Percentiles rank a stretch among this genome's conserved stretches.
Evolutionary conservation across 2,113 vertebrate genomes (phyloP).

Genomic region (Boulengeromyrus knoepffleri): DNA sequence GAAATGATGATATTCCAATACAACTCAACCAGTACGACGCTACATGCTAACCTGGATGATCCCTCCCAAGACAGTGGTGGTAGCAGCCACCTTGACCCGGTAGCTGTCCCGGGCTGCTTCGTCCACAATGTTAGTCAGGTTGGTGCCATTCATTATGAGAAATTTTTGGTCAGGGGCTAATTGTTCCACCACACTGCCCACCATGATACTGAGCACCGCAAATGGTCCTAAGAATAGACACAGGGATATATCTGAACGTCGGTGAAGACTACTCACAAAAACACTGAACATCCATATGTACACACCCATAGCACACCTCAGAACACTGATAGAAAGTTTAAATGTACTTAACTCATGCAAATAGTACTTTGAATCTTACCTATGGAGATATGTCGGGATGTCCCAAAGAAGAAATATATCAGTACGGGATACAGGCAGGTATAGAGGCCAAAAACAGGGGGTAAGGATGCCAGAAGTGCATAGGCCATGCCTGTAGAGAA

Average conservation of each 20-base stretch:
- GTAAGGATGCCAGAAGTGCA: conserved; percentile 83
- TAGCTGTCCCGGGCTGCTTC: conserved; percentile 46
- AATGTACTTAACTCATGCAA: not conserved
- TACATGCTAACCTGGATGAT: conserved; percentile 76
- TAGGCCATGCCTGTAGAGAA: conserved; percentile 79
- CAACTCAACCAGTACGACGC: not conserved
- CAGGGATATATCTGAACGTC: not conserved
- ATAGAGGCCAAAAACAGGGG: conserved; percentile 84
- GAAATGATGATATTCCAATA: not conserved
- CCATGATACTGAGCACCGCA: conserved; percentile 90
- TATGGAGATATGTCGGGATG: conserved; percentile 88
- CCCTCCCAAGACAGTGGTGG: conserved; percentile 75
- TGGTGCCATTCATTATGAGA: conserved; percentile 56
- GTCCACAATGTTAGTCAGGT: conserved; percentile 43
- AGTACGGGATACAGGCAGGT: conserved; percentile 85
- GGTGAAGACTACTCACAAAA: not conserved
- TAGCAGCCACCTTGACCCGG: conserved; percentile 76
- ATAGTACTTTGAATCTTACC: conserved; percentile 55
- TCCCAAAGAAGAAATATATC: conserved; percentile 90
- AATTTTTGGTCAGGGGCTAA: conserved; percentile 61
- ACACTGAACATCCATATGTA: not conserved
- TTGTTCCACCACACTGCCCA: conserved; percentile 79
- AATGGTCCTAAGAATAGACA: conserved; percentile 74
- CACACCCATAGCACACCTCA: not conserved
- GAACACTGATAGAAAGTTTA: not conserved